phyloP scores from a whole-genome alignment of 2,113 vertebrate species.

The Phaetusa simplex region DNA sequence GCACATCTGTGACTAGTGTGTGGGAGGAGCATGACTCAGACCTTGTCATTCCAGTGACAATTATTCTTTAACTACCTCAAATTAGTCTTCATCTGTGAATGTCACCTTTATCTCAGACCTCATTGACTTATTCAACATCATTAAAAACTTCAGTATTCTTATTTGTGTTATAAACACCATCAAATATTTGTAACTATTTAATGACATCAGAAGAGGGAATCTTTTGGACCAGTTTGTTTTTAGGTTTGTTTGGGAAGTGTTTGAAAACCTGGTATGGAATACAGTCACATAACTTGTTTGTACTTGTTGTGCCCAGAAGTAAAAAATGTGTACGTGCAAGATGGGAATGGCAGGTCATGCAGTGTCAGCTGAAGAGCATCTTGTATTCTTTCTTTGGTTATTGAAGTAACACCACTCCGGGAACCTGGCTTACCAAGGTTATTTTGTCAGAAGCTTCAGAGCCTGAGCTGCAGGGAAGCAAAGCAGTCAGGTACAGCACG shows the following conservation, averaged over 20 bases:
- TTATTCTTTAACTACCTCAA: constrained; percentile 4
- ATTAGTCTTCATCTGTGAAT: constrained; percentile 18
- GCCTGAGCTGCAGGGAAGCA: not conserved
- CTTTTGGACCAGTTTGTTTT: not conserved
- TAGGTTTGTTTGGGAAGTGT: not conserved
- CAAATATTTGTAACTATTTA: constrained; percentile 2
- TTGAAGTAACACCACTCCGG: not conserved
- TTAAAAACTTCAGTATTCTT: constrained; percentile 13
- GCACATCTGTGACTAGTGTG: not conserved
- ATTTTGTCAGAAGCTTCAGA: not conserved
- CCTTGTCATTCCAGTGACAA: constrained; percentile 17
- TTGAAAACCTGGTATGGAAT: not conserved
- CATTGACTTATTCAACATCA: not conserved
- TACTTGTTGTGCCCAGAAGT: not conserved
- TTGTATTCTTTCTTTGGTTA: not conserved
- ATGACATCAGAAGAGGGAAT: not conserved
- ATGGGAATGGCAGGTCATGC: not conserved
- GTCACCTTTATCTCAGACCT: not conserved
- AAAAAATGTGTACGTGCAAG: not conserved
- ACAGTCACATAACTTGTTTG: not conserved
- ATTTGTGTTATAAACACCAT: not conserved
- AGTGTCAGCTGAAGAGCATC: not conserved
- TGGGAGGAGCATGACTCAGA: constrained; percentile 30
- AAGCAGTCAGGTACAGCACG: not conserved
- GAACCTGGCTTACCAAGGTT: not conserved